Evolutionary conservation across 2,113 vertebrate genomes (phyloP).

Genomic region (Oncorhynchus kisutch): DNA sequence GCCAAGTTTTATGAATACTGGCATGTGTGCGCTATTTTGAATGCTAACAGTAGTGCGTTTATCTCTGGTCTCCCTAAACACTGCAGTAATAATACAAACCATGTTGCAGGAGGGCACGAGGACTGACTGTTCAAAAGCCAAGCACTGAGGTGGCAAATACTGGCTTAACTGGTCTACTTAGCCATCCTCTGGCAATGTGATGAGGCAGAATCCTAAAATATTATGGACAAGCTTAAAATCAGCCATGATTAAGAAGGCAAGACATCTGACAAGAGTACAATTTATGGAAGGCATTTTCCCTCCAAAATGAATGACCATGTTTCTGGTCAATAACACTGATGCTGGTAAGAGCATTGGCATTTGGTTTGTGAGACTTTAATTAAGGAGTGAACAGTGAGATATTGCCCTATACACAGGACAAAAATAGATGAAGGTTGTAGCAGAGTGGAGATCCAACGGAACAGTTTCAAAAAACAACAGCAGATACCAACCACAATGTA

Average conservation of each 20-base stretch:
- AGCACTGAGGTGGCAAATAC: not conserved
- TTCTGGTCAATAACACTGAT: not conserved
- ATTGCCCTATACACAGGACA: not conserved
- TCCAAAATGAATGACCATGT: slow-evolving; percentile 1
- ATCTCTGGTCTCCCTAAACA: too few relatives aligned
- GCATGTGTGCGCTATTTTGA: not conserved
- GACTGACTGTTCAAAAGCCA: not conserved
- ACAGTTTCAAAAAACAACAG: not conserved
- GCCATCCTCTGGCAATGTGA: too few relatives aligned
- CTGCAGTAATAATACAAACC: too few relatives aligned
- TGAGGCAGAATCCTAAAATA: not conserved
- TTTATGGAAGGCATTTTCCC: not conserved
- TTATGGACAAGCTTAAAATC: not conserved
- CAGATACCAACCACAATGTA: not conserved
- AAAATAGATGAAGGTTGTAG: not conserved
- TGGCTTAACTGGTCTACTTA: not conserved
- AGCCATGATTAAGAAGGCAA: not conserved
- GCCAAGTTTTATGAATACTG: not conserved
- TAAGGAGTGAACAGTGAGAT: not conserved
- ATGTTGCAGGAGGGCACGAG: not conserved
- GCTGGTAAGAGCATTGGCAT: not conserved
- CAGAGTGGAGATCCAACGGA: not conserved
- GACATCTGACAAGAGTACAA: not conserved
- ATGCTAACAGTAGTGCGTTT: not conserved
- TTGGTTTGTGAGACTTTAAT: not conserved